Percentiles rank a stretch among this genome's conserved stretches.
phyloP scores from a whole-genome alignment of 1,140 invertebrate species.

The Chionoecetes opilio region DNA sequence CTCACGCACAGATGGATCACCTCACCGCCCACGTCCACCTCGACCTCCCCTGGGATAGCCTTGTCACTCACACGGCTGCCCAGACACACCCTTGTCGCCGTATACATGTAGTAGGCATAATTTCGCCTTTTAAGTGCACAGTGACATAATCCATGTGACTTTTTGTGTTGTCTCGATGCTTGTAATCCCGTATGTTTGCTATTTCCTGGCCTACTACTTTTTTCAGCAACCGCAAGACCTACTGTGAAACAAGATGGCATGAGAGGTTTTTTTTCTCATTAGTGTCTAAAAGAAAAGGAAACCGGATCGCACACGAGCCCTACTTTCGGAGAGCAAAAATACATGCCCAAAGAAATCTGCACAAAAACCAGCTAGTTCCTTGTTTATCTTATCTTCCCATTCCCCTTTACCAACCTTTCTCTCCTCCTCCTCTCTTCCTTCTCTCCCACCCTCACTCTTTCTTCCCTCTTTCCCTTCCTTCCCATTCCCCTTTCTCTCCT shows the following conservation, averaged over 20 bases:
- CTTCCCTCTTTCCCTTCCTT: too few relatives aligned
- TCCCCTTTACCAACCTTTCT: too few relatives aligned
- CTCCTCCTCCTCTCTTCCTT: too few relatives aligned
- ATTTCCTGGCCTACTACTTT: background rate
- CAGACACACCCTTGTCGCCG: conserved; percentile 73
- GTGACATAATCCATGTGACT: background rate
- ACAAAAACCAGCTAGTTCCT: background rate
- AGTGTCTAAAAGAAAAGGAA: background rate
- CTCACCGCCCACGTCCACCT: conserved; percentile 67
- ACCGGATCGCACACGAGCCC: background rate
- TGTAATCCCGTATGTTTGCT: background rate
- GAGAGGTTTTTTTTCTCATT: background rate
- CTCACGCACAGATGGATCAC: conserved; percentile 75
- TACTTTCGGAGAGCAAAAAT: conserved; percentile 4
- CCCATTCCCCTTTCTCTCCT: too few relatives aligned
- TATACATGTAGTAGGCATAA: conserved; percentile 80
- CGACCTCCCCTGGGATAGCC: conserved; percentile 56
- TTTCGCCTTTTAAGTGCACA: background rate
- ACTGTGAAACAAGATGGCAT: background rate
- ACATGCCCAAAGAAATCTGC: background rate
- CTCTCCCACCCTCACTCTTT: too few relatives aligned
- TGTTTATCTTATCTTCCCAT: background rate
- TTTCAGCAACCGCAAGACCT: background rate
- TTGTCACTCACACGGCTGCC: conserved; percentile 66
- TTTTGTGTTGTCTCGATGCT: background rate